Evolutionary conservation across 2,797 vertebrate species (phyloP), one percentile per base, ranked within the genome.

Genomic region (Cryptoblepharus egeriae): DNA sequence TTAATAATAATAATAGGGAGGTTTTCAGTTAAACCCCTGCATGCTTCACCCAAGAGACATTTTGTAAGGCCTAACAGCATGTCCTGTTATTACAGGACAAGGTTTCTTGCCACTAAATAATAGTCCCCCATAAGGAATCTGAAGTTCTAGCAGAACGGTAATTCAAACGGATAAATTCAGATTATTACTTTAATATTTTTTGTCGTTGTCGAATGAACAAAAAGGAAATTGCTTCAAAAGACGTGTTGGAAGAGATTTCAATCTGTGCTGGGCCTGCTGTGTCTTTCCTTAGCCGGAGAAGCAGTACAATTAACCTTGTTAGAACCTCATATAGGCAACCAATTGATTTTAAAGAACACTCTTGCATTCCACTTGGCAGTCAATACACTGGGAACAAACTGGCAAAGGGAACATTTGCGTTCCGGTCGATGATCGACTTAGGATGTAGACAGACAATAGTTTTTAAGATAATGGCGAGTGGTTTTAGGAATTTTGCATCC

Each of bases 221-320:
- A 61, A 39, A 75, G 22, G 18, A 49, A 81, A 63, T 4, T 10
- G 30, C 35, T 63, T 45, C 4, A 12, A 49, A 26, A 72, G 72
- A 77, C 20, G 24, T 39, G 52, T 32, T 69, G 61, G 18, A 22
- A 8, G 28, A 64, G 55, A 58, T 71, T 76, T 76, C 73, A 85
- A 52, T 65, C 58, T 76, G 9, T 26, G n/a, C 22, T 35, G 4
- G 28, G 28, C 24, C 3, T 8, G 35, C 39, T 24, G 37, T 63
- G 64, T 45, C 26, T 65, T 78, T 58, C 49, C 49, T 58, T 73
- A 32, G 60, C 70, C 20, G 3, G 16, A 57, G 35, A 28, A 49
- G 65, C 35, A 39, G 32, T 61, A 63, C 28, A 35, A 83, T 83
- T 71, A 77, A 63, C 8, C 42, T 80, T 5, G 58, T 83, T 52